phyloP scores from a whole-genome alignment of 2,888 invertebrate species.

The Erebia palarica region DNA sequence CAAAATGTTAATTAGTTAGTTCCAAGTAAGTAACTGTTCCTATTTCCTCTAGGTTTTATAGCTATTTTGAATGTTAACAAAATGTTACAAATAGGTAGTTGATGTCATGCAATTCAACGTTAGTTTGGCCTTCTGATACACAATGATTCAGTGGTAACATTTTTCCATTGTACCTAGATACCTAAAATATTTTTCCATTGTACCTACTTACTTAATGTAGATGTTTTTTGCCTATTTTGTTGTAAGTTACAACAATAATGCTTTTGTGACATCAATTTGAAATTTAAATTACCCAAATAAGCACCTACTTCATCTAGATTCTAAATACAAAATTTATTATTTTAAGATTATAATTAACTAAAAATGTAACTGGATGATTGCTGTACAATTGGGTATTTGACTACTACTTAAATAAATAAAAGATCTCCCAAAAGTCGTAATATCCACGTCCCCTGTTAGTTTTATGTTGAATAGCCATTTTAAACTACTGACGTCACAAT shows the following conservation, averaged over 20 bases:
- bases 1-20: slow-evolving; percentile 17
- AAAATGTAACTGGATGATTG: too few species aligned
- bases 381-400: too few species aligned
- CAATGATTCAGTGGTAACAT: slow-evolving; percentile 21
- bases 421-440: too few species aligned
- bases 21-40: background rate
- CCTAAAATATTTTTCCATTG: slow-evolving; percentile 7
- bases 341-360: too few species aligned
- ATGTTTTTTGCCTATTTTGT: background rate
- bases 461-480: too few species aligned
- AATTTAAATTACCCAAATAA: too few species aligned
- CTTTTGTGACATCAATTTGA: background rate
- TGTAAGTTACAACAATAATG: background rate
- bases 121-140: slow-evolving; percentile 18
- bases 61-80: slow-evolving; percentile 19
- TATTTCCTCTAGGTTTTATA: slow-evolving; percentile 18
- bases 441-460: too few species aligned
- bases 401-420: too few species aligned
- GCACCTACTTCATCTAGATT: too few species aligned
- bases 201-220: too few species aligned
- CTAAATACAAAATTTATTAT: too few species aligned
- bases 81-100: slow-evolving; percentile 17
- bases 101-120: slow-evolving; percentile 18
- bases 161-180: slow-evolving; percentile 1
- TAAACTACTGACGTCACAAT: too few species aligned